A percentile compares a stretch with the other conserved stretches of the same genome.
phyloP scores from a whole-genome alignment of 1,140 invertebrate species.

The Octopus sinensis region DNA sequence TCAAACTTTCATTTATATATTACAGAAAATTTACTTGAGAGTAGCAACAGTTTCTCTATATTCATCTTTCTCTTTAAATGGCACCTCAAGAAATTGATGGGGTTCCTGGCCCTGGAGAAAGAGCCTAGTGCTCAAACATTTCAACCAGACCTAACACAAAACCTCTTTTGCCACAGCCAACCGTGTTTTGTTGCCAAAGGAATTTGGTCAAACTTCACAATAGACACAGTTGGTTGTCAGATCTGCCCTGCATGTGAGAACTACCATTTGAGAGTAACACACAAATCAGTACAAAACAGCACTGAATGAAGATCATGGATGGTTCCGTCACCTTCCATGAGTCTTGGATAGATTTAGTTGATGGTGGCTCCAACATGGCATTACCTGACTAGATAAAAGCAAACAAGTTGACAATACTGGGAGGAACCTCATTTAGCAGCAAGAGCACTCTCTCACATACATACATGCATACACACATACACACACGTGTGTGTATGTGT shows the following conservation, averaged over 20 bases:
- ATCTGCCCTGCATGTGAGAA: not conserved
- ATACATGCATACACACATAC: constrained; percentile 7
- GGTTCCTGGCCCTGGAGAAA: no score
- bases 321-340: not conserved
- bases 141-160: no score
- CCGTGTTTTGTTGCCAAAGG: no score
- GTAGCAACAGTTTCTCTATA: no score
- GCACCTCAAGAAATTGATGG: no score
- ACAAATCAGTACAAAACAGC: not conserved
- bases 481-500: not conserved
- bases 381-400: not conserved
- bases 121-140: no score
- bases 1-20: no score
- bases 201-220: no score
- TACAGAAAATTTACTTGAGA: no score
- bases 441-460: not conserved
- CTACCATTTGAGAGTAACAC: not conserved
- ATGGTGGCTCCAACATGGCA: not conserved
- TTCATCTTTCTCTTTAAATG: no score
- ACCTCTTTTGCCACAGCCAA: no score
- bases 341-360: not conserved
- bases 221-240: no score
- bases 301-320: not conserved
- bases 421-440: not conserved
- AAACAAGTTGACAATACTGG: not conserved